phyloP scores from a whole-genome alignment of 2,113 vertebrate genomes.

The Hyla sarda region DNA sequence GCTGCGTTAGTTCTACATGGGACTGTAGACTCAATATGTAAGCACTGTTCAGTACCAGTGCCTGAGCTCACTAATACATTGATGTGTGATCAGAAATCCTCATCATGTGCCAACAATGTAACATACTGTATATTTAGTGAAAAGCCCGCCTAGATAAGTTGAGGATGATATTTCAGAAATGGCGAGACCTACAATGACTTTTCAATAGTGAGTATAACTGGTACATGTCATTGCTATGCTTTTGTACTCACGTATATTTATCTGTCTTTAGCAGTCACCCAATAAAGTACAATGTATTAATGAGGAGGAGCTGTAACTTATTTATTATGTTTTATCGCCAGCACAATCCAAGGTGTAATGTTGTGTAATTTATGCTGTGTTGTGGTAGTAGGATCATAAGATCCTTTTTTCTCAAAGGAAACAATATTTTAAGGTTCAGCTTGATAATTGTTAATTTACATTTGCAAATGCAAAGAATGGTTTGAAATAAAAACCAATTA shows the following conservation, averaged over 20 bases:
- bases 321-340: not conserved
- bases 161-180: no score
- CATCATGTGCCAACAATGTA: no score
- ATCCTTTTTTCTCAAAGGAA: slow-evolving; percentile 11
- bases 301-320: not conserved
- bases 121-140: no score
- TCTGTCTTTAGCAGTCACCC: not conserved
- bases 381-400: not conserved
- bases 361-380: not conserved
- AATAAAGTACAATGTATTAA: not conserved
- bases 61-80: no score
- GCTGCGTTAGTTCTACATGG: no score
- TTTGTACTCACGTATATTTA: not conserved
- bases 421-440: slow-evolving; percentile 19
- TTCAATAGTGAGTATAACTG: not conserved
- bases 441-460: slow-evolving; percentile 18
- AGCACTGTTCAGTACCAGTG: no score
- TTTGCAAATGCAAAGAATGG: slow-evolving; percentile 9
- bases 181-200: not conserved
- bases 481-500: slow-evolving; percentile 11
- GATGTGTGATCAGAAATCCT: no score
- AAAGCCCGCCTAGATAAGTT: no score
- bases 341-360: not conserved
- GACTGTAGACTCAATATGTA: no score
- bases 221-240: not conserved